Conservation (phyloP, 2,797 vertebrate genomes). For the Pristis pectinata region DNA sequence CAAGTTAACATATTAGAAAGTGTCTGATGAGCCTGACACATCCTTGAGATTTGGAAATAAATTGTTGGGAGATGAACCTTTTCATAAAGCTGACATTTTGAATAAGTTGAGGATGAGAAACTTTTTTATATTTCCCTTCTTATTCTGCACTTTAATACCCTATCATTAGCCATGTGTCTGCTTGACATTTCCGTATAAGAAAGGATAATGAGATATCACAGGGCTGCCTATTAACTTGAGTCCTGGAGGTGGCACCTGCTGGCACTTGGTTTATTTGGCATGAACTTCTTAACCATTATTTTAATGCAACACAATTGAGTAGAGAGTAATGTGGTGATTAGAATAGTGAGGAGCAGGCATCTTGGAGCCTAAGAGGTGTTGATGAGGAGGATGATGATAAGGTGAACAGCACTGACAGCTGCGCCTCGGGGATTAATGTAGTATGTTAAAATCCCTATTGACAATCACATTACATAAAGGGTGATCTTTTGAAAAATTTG, state of each 20-base stretch:
- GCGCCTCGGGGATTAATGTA: not conserved
- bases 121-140: not conserved
- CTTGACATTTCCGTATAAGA: slow-evolving; percentile 14
- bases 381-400: not conserved
- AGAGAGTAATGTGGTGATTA: not conserved
- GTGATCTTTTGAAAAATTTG: slow-evolving; percentile 21
- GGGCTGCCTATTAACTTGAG: not conserved
- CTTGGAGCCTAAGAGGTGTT: not conserved
- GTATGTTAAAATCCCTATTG: not conserved
- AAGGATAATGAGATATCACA: slow-evolving; percentile 33
- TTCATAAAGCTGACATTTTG: not conserved
- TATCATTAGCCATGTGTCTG: slow-evolving; percentile 24
- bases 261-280: not conserved
- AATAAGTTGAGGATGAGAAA: not conserved
- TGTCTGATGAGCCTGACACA: not conserved
- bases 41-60: not conserved
- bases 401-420: slow-evolving; percentile 16
- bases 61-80: not conserved
- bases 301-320: not conserved
- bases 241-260: not conserved
- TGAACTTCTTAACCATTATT: not conserved
- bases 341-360: not conserved
- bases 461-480: slow-evolving; percentile 24
- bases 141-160: not conserved
- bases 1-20: not conserved